These are phyloP conservation scores for Epistrophella euchroma DNA, from an alignment of 2,888 invertebrate genomes.

Conservation along the genomic window DNA sequence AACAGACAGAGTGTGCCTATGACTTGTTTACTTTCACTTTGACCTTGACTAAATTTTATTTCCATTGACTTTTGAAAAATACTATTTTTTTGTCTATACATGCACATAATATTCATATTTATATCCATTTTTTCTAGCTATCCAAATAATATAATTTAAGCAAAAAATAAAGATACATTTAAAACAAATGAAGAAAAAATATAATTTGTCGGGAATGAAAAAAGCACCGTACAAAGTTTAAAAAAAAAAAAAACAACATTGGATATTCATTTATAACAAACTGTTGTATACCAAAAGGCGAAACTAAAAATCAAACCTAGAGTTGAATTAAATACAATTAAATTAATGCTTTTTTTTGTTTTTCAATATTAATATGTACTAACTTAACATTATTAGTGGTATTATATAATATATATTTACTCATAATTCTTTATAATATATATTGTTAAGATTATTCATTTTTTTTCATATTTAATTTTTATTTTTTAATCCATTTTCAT, in stretches of 20 bases:
- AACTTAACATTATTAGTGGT: conserved; percentile 71
- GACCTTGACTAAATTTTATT: conserved; percentile 58
- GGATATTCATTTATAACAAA: conserved; percentile 44
- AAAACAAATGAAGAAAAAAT: conserved; percentile 19
- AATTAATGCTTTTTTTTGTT: conserved; percentile 55
- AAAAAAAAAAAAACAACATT: conserved; percentile 12
- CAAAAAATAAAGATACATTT: conserved; percentile 17
- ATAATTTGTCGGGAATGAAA: conserved; percentile 4
- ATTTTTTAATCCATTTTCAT: conserved; percentile 20
- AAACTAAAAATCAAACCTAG: conserved; percentile 46
- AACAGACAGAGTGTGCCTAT: conserved; percentile 73
- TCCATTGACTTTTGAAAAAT: conserved; percentile 60
- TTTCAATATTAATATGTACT: conserved; percentile 71
- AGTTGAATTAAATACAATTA: conserved; percentile 57
- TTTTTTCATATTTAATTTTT: conserved; percentile 14
- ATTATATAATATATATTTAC: conserved; percentile 56
- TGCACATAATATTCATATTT: conserved; percentile 58
- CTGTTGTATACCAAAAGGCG: conserved; percentile 62
- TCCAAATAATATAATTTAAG: conserved; percentile 56
- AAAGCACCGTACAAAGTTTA: conserved; percentile 41
- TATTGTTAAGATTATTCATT: conserved; percentile 51
- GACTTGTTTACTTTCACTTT: conserved; percentile 60
- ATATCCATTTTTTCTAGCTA: conserved; percentile 66
- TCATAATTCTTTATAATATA: conserved; percentile 55
- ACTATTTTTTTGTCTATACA: conserved; percentile 56